Evolutionary conservation across 2,797 vertebrate genomes (phyloP), one percentile per base, ranked within the genome.

Genomic region (Scomberomorus guttatus): DNA sequence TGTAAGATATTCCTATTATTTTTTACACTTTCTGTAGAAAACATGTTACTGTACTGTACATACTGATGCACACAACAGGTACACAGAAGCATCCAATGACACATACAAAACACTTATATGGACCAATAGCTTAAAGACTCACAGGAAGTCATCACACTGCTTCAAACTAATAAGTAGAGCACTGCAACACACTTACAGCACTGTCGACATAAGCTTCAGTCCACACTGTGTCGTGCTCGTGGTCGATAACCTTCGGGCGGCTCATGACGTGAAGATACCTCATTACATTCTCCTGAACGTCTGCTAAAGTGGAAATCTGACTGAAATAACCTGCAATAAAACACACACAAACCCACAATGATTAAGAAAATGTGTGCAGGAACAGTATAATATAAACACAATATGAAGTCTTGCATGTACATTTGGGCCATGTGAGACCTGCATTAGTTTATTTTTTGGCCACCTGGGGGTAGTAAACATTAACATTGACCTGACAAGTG

Each of bases 281-380:
- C 97, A 99, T 99, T 68, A 99, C 98, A 0, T 99, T 99, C 91
- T 99, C 98, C 87, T 99, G 98, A 78, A 99, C 98, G 0, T 99
- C 98, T 29, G 98, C 98, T 91, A 99, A 91, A 0, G 98, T 99
- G 64, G 98, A 99, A 83, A 99, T 99, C 94, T 99, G 98, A 85
- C 97, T 98, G 69, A 99, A 99, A 89, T 98, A 99, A 1, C 98
- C 98, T 99, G 93, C 12, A 78, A 75, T 52, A 1, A 77, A 79
- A 82, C 48, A 51, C 37, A 72, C 7, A 67, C 17, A 64, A 51
- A 34, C 42, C 2, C 24, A 18, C 55, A 29, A 66, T 42, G 6
- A 50, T 50, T 50, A 9, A n/a, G 6, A n/a, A 50, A 50, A 46
- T 18, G 18, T 50, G 18, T 20, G 46, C 6, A 50, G 46, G 46